These are phyloP conservation scores for Bugulina stolonifera DNA, from an alignment of 2,888 invertebrate species.

Conservation along the genomic window DNA sequence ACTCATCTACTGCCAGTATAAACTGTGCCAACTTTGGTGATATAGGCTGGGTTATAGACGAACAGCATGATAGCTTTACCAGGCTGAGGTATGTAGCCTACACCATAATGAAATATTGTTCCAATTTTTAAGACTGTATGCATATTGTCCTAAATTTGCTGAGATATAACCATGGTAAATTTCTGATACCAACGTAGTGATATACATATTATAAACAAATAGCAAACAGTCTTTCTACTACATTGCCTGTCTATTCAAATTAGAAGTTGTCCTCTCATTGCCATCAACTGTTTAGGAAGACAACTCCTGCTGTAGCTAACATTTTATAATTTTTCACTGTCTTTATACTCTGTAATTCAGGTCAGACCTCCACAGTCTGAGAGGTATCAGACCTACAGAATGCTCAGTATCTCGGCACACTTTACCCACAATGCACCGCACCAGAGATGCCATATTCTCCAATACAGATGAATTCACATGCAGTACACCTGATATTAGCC, in stretches of 20 bases:
- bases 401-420: neutral
- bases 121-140: too few relatives aligned
- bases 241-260: too few relatives aligned
- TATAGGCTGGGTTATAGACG: conserved; percentile 9
- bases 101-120: too few relatives aligned
- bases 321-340: too few relatives aligned
- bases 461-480: conserved; percentile 4
- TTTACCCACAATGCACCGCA: neutral
- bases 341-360: neutral
- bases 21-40: conserved; percentile 16
- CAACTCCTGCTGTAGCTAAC: too few relatives aligned
- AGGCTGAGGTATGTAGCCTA: conserved; percentile 20
- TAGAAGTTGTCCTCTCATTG: too few relatives aligned
- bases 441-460: conserved; percentile 2
- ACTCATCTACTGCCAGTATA: neutral
- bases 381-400: neutral
- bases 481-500: neutral
- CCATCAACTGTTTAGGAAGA: too few relatives aligned
- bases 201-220: too few relatives aligned
- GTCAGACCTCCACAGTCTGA: conserved; percentile 6
- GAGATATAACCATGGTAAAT: too few relatives aligned
- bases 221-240: too few relatives aligned
- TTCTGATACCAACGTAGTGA: too few relatives aligned
- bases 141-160: too few relatives aligned
- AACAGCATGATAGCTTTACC: neutral